Base-by-base conservation (phyloP, 1,140 invertebrate genomes). In the Vollenhovia emeryi region DNA sequence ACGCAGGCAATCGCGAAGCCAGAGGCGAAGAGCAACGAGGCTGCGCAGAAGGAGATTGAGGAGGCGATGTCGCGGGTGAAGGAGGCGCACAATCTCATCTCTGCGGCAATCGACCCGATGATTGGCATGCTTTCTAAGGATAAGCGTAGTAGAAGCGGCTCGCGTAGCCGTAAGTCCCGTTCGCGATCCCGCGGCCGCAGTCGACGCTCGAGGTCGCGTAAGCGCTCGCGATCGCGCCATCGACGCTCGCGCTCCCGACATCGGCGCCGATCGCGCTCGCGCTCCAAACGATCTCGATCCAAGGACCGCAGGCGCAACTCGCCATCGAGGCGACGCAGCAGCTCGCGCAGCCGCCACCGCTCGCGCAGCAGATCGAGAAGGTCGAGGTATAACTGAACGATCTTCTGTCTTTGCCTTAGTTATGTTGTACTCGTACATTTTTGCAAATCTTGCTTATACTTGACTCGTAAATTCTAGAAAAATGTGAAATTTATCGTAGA, bases 31-130 rank as follows among this genome's bases (percentile, higher is more conserved):
- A 98, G 97, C 85, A 99, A 99, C 94, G 98, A 99, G 94, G 98
- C 98, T 6, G 98, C 98, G 0, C 98, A 99, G 91, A 96, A 98
- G 66, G 98, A 99, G 95, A 99, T 99, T 62, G 98, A 99, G 92
- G 99, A 99, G 93, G 98, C 98, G 0, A 99, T 99, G 98, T 98
- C 98, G 43, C 96, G 98, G 86, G 98, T 99, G 0, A 99, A 99
- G 92, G 98, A 99, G 95, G 98, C 98, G 0, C 98, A 99, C 93
- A 98, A 97, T 93, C 96, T 99, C 83, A 99, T 99, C 73, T 98
- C 98, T 9, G 98, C 98, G 15, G 97, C 98, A 8, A 98, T 99
- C 88, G 98, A 99, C 95, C 98, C 98, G 33, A 97, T 98, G 73
- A 98, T 98, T 89, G 97, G 97, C 3, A 96, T 98, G 95, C 91